phyloP scores from a whole-genome alignment of 2,888 invertebrate species.

The Macroteleia sp. region DNA sequence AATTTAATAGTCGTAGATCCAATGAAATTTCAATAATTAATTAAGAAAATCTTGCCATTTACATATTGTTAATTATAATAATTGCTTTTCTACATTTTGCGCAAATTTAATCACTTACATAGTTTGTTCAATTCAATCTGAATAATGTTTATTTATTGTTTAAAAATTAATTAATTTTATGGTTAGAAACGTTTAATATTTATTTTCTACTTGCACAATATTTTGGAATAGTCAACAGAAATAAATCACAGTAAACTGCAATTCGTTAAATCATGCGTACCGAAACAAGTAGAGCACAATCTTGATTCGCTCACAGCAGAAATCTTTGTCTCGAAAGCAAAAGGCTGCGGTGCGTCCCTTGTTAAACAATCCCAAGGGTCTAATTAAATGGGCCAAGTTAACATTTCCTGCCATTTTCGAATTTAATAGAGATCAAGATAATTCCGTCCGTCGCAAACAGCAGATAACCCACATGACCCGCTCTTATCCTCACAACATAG shows the following conservation, averaged over 20 bases:
- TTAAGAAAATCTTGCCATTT: constrained; percentile 21
- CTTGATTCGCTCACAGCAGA: constrained; percentile 32
- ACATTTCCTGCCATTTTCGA: constrained; percentile 57
- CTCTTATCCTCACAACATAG: constrained; percentile 24
- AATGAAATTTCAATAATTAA: constrained; percentile 24
- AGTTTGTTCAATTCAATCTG: no score
- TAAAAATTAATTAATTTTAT: no score
- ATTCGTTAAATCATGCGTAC: constrained; percentile 33
- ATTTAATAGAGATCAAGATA: constrained; percentile 58
- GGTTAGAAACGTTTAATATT: no score
- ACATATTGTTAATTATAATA: background rate
- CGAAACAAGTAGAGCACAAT: constrained; percentile 32
- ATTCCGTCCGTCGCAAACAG: constrained; percentile 23
- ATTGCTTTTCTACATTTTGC: no score
- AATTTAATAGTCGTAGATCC: constrained; percentile 6
- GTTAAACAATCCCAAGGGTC: constrained; percentile 44
- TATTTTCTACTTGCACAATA: no score
- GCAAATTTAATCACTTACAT: no score
- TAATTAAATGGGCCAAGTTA: constrained; percentile 60
- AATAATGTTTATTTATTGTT: no score
- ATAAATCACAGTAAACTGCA: background rate
- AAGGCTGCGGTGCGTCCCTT: no score
- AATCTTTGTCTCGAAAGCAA: no score
- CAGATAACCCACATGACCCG: constrained; percentile 42
- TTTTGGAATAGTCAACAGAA: no score